phyloP scores from a whole-genome alignment of 2,797 vertebrate species.

The Karalla daura region DNA sequence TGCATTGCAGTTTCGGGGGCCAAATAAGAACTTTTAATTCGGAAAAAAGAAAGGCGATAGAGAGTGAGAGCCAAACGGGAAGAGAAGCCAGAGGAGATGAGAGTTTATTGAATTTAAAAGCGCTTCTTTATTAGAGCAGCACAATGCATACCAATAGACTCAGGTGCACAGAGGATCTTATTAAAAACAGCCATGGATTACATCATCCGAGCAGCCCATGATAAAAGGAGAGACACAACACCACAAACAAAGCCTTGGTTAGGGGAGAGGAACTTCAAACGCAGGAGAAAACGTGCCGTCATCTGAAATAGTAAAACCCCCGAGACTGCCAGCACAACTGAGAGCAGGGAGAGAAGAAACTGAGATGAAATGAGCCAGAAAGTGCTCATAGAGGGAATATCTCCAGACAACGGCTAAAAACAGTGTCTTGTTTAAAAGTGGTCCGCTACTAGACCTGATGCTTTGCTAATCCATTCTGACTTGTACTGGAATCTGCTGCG shows the following conservation, averaged over 20 bases:
- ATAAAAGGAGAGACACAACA: neutral
- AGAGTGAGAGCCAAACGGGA: slow-evolving; percentile 5
- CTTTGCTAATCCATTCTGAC: too few species aligned
- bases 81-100: slow-evolving; percentile 38
- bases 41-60: neutral
- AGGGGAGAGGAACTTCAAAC: slow-evolving; percentile 13
- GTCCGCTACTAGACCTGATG: neutral
- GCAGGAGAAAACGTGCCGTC: neutral
- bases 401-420: too few species aligned
- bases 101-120: slow-evolving; percentile 55
- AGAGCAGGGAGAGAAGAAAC: neutral
- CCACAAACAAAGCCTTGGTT: slow-evolving; percentile 26
- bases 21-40: slow-evolving; percentile 51
- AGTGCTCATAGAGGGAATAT: neutral
- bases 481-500: too few species aligned
- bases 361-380: neutral
- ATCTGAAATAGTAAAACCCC: slow-evolving; percentile 11
- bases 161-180: slow-evolving; percentile 24
- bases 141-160: slow-evolving; percentile 38
- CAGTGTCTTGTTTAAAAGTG: neutral
- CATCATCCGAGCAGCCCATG: slow-evolving; percentile 15
- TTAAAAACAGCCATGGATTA: slow-evolving; percentile 39
- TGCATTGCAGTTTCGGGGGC: slow-evolving; percentile 1
- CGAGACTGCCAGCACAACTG: neutral
- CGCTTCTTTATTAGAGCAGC: slow-evolving; percentile 35